Evolutionary conservation across 2,888 invertebrate genomes (phyloP), one percentile per base, ranked within the genome.

Genomic region (Phytoseiulus persimilis): DNA sequence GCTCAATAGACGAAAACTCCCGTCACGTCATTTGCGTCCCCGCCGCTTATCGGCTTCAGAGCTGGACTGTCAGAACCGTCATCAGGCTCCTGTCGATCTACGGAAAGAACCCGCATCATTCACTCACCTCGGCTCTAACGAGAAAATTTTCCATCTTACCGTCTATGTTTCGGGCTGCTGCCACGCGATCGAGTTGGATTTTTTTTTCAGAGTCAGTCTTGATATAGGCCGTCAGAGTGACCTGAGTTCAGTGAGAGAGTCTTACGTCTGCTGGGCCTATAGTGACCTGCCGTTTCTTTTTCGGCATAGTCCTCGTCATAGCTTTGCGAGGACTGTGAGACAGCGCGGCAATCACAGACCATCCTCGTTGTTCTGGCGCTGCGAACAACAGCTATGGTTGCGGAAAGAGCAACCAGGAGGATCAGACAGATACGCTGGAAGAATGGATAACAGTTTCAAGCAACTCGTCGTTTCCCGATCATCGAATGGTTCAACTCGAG

Each of bases 1-100:
- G n/a, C 5, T 87, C 23, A 87, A 18, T 87, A 87, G 9, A 87
- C 87, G 45, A 87, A 87, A 5, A 87, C 33, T 39, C 33, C 87
- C 6, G 32, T 31, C 9, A 87, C 87, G n/a, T 33, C 33, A 6
- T 87, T 87, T 33, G 87, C 87, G 28, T 31, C 33, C 28, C n/a
- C 87, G 33, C 32, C 45, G 33, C 87, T 32, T 28, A 87, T 87
- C n/a, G 87, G 32, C 31, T 32, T 87, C 39, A 32, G 87, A 39
- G 33, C 87, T 32, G 9, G 39, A 33, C 32, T 87, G 45, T 87
- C 32, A 0, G 39, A n/a, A 33, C 87, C 45, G 5, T 87, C 87
- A n/a, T 33, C 87, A 87, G 28, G 32, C 32, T 32, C 87, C 9
- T 9, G 14, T n/a, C 33, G 87, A 87, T 14, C 87, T 87, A 31